Base-by-base conservation (phyloP, 23 tunicate species). In the Pegea sp. region DNA sequence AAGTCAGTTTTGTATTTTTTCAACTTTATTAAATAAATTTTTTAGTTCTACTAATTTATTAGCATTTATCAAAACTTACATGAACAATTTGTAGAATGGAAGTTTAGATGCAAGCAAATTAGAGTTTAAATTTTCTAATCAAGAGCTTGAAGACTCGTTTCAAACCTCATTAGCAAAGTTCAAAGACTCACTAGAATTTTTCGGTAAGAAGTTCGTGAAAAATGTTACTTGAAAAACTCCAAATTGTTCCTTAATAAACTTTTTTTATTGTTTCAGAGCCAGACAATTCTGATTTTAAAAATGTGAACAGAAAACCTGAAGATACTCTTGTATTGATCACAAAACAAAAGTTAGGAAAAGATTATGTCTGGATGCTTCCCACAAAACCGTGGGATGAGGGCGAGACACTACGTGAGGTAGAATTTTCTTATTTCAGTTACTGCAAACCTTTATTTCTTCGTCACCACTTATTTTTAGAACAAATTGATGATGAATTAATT, bases 351-450 rank as follows among this genome's bases (percentile, higher is more conserved):
- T 66, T 81, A 27, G 93, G 93, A 33, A 81, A 72, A 11, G 81
- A 81, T 49, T 38, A 31, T 13, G 74, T 81, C n/a, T 81, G 93
- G 93, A 60, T 81, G 65, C 58, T 81, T 7, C 93, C 93, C 5
- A 21, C 29, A 0, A 42, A n/a, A 4, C 64, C 56, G 0, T 51
- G 66, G 70, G 19, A 24, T 7, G 61, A 72, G 20, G 56, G 43
- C 1, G 81, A 81, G 58, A 66, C 75, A 8, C 44, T 81, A 54
- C 59, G 65, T 59, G 58, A 79, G 48, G 92, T 79, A 60, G 11
- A 16, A 8, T 38, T 38, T 8, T 38, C 16, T n/a, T n/a, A n/a
- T n/a, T n/a, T n/a, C n/a, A n/a, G n/a, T n/a, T n/a, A n/a, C n/a
- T n/a, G n/a, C n/a, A n/a, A n/a, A n/a, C n/a, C n/a, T n/a, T n/a